phyloP scores from a whole-genome alignment of 2,113 vertebrate genomes.

The Petrocephalus microphthalmus region DNA sequence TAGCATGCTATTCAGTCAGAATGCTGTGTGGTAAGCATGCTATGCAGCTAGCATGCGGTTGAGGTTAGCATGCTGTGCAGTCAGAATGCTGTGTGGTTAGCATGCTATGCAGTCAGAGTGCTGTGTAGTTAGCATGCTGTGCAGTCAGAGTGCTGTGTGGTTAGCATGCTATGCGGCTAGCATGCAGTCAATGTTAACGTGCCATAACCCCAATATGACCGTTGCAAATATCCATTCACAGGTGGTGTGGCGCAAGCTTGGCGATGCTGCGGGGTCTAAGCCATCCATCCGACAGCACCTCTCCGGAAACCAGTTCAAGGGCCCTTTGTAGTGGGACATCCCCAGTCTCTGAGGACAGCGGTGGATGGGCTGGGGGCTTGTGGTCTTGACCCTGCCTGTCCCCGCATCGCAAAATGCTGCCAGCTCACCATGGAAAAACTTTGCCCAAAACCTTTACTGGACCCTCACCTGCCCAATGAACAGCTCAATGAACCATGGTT shows the following conservation, averaged over 20 bases:
- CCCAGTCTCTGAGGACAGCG: background rate
- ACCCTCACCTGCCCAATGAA: background rate
- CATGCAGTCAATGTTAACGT: background rate
- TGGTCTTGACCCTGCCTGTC: background rate
- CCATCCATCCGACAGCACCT: slow-evolving; percentile 87
- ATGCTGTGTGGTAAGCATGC: background rate
- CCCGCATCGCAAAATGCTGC: background rate
- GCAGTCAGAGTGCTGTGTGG: no score
- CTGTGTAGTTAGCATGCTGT: background rate
- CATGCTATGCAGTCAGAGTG: background rate
- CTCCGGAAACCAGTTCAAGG: slow-evolving; percentile 84
- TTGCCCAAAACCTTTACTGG: background rate
- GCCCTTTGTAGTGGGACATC: slow-evolving; percentile 61
- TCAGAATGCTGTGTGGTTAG: no score
- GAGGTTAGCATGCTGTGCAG: background rate
- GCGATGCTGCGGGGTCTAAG: slow-evolving; percentile 89
- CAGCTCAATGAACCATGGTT: background rate
- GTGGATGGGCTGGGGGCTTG: background rate
- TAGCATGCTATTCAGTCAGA: background rate
- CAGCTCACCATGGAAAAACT: background rate
- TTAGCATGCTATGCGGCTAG: background rate
- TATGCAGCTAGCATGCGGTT: background rate
- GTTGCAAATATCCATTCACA: slow-evolving; percentile 63
- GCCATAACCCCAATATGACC: slow-evolving; percentile 49
- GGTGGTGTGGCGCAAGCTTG: slow-evolving; percentile 98